Base-by-base conservation (phyloP, 2,888 invertebrate genomes). In the Onchidella celtica region DNA sequence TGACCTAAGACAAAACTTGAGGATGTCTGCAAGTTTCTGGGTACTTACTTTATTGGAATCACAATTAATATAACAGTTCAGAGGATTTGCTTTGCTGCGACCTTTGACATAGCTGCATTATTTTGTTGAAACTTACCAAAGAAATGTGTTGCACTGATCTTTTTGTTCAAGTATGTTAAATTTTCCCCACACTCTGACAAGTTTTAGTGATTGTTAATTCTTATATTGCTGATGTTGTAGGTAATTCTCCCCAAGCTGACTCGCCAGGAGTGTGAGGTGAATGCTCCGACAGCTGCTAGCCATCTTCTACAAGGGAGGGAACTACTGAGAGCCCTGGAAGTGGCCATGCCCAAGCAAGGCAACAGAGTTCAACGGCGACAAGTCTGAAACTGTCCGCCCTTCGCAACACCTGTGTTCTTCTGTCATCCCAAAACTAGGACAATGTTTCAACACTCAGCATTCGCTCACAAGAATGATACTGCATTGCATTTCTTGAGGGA, bases 251-350 rank as follows among this genome's bases (percentile, higher is more conserved):
- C 79, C 6, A 69, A 82, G n/a, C 79, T 89, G 73, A 88, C 87
- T 4, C 86, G 86, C 29, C 86, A 86, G 29, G 89, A 90, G 81
- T 87, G 87, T 72, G 89, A 89, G 76, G 89, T 89, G 32, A 90
- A 90, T 68, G 88, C 89, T 14, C 89, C 89, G 14, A 80, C 77
- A 17, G 75, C 76, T 27, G 77, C 81, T 17, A 66, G 32, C 34
- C 73, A 81, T 27, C 85, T 90, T 0, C 86, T 90, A 21, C 87
- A 88, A 40, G 89, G 89, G 4, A 83, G 84, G 24, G 90, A 89
- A 38, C 82, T 90, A 9, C 79, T 89, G 47, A 74, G 76, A 21
- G 90, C 90, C 36, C 88, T 89, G 57, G 87, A 86, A 76, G 79
- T 47, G 32, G 61, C 72, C 65, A 59, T 59, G 38, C 61, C 78